These are phyloP conservation scores for Platygyra sinensis DNA, from an alignment of 64 coral and sea anemone species.

Conservation along the genomic window DNA sequence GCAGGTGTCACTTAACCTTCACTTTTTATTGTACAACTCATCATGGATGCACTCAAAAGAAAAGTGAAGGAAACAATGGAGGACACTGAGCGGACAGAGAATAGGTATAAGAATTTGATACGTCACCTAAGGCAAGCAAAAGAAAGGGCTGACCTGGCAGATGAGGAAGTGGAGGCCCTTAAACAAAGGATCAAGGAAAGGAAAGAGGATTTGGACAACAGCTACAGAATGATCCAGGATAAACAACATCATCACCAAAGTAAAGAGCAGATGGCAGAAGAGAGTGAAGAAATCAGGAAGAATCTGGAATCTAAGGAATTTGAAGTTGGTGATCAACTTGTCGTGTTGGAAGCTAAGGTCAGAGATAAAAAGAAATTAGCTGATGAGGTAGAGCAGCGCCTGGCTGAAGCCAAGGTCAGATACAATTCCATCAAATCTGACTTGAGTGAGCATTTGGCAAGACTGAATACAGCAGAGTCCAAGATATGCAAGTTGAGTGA, in stretches of 20 bases:
- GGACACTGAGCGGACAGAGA: slow-evolving; percentile 61
- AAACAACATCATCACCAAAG: slow-evolving; percentile 1
- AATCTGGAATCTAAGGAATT: slow-evolving; percentile 56
- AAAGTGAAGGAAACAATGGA: slow-evolving; percentile 47
- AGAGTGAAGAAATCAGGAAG: slow-evolving; percentile 70
- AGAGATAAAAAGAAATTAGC: slow-evolving; percentile 44
- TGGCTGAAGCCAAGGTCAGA: slow-evolving; percentile 46
- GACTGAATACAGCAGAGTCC: slow-evolving; percentile 36
- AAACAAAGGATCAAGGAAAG: slow-evolving; percentile 43
- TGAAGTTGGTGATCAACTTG: slow-evolving; percentile 57
- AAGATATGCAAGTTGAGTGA: slow-evolving; percentile 49
- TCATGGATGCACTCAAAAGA: slow-evolving; percentile 63
- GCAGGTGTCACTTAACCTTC: background rate
- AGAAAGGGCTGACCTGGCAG: slow-evolving; percentile 58
- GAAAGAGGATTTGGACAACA: slow-evolving; percentile 11
- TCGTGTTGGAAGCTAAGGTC: slow-evolving; percentile 34
- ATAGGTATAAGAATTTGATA: slow-evolving; percentile 40
- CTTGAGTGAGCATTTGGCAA: slow-evolving; percentile 15
- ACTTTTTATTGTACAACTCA: background rate
- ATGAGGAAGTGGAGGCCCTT: slow-evolving; percentile 48
- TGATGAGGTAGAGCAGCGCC: slow-evolving; percentile 43
- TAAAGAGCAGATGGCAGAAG: slow-evolving; percentile 55
- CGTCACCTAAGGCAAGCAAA: slow-evolving; percentile 17
- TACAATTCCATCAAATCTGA: slow-evolving; percentile 13
- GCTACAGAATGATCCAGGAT: background rate